phyloP scores from a whole-genome alignment of 1,140 invertebrate genomes.

The Tetranychus cinnabarinus region DNA sequence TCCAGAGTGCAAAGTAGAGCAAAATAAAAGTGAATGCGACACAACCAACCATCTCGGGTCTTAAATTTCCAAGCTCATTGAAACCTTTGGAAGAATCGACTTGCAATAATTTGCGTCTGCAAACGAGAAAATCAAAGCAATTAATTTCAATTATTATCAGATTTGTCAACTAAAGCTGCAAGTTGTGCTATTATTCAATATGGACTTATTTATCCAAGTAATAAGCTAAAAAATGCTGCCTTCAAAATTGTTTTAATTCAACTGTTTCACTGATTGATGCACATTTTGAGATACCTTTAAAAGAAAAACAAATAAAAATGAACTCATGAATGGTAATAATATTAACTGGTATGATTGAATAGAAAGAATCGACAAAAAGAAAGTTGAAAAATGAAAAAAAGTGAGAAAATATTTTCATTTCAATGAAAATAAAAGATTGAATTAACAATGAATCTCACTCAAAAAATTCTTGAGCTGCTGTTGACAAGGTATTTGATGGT shows the following conservation, averaged over 20 bases:
- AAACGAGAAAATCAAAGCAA: neutral
- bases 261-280: too few species aligned
- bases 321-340: too few species aligned
- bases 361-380: too few species aligned
- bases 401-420: neutral
- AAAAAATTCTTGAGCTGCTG: constrained; percentile 22
- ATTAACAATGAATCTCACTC: constrained; percentile 15
- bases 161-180: too few species aligned
- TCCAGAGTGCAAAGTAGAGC: constrained; percentile 29
- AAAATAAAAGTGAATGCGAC: constrained; percentile 25
- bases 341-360: too few species aligned
- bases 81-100: constrained; percentile 25
- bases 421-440: too few species aligned
- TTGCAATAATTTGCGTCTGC: constrained; percentile 18
- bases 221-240: too few species aligned
- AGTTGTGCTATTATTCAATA: neutral
- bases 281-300: too few species aligned
- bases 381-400: neutral
- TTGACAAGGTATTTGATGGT: constrained; percentile 12
- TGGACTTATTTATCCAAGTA: too few species aligned
- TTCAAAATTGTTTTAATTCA: too few species aligned
- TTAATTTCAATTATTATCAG: too few species aligned
- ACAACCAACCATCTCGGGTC: constrained; percentile 24
- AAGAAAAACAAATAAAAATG: too few species aligned
- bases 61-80: constrained; percentile 23